These are phyloP conservation scores for Melanotus villosus DNA, from an alignment of 2,888 invertebrate genomes.

Conservation along the genomic window DNA sequence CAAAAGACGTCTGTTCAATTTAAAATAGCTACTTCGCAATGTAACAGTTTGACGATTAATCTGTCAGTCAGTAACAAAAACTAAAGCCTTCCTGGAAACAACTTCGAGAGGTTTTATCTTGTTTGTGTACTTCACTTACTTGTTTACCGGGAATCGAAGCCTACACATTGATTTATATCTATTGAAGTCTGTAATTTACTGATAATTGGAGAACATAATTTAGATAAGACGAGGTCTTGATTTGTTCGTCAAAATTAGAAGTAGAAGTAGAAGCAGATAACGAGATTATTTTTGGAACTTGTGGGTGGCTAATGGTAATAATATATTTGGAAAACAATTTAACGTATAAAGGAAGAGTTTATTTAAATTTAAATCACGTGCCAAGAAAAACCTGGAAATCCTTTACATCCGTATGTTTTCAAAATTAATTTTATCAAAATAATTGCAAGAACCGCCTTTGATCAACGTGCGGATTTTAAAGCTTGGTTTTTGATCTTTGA, in stretches of 20 bases:
- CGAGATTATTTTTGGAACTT: not conserved
- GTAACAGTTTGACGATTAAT: not conserved
- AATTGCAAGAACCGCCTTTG: too few relatives aligned
- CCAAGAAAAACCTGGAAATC: too few relatives aligned
- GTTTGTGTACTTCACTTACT: not conserved
- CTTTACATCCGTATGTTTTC: too few relatives aligned
- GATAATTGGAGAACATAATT: not conserved
- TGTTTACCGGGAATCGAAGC: not conserved
- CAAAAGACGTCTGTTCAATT: not conserved
- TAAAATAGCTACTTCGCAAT: not conserved
- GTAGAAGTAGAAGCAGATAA: too few relatives aligned
- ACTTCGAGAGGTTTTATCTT: not conserved
- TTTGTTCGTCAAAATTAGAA: not conserved
- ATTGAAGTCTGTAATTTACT: not conserved
- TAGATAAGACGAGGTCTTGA: not conserved
- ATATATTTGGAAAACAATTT: too few relatives aligned
- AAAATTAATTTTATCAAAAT: too few relatives aligned
- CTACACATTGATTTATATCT: not conserved
- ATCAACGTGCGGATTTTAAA: too few relatives aligned
- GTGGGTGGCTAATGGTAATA: too few relatives aligned
- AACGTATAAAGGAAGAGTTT: too few relatives aligned
- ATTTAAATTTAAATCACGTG: too few relatives aligned
- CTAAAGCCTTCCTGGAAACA: not conserved
- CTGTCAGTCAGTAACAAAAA: constrained; percentile 5
- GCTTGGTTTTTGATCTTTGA: too few relatives aligned